Percentiles rank a stretch among this genome's conserved stretches.
Evolutionary conservation across 2,113 vertebrate genomes (phyloP).

Genomic region (Tragelaphus scriptus): DNA sequence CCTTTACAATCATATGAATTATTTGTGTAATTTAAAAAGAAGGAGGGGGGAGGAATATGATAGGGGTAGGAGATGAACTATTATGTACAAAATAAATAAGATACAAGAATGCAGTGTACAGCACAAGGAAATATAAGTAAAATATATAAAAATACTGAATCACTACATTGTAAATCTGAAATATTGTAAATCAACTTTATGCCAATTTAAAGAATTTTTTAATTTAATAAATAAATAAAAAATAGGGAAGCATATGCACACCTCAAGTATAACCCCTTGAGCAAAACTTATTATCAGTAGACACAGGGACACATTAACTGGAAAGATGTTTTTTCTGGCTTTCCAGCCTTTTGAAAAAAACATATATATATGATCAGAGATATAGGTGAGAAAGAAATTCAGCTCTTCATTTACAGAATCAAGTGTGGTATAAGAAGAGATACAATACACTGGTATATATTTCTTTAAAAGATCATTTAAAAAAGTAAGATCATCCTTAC

Average conservation of each 20-base stretch:
- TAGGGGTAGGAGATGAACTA: not conserved
- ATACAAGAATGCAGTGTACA: not conserved
- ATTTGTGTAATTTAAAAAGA: not conserved
- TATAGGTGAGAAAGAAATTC: not conserved
- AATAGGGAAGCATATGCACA: not conserved
- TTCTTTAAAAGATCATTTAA: not conserved
- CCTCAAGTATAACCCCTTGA: not conserved
- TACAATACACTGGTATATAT: not conserved
- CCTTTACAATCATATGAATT: not conserved
- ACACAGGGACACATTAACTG: not conserved
- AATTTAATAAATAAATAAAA: not conserved
- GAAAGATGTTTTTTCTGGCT: not conserved
- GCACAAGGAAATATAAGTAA: not conserved
- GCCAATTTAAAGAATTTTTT: not conserved
- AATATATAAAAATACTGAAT: not conserved
- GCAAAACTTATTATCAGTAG: not conserved
- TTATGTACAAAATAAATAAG: not conserved
- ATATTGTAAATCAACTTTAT: not conserved
- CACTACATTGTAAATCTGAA: not conserved
- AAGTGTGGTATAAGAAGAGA: not conserved
- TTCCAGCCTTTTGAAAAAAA: not conserved
- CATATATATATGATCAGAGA: not conserved
- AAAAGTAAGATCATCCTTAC: not conserved
- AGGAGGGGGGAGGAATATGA: not conserved
- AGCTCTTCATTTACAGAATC: slow-evolving; percentile 31